Percentiles rank a stretch among this genome's conserved stretches.
Evolutionary conservation across 2,888 invertebrate genomes (phyloP).

Genomic region (Gastracanthus pulcherrimus): DNA sequence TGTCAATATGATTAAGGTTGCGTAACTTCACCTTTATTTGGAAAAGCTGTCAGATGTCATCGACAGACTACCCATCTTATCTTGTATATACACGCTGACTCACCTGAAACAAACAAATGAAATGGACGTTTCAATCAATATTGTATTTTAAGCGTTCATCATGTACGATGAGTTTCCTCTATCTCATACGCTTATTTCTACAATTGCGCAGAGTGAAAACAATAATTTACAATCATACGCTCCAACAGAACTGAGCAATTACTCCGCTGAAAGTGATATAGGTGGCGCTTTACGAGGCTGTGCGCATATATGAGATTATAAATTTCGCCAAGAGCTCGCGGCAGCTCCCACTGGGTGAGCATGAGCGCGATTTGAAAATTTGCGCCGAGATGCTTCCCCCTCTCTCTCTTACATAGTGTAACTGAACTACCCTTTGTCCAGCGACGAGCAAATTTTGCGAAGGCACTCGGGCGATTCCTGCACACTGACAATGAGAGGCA

Average conservation of each 20-base stretch:
- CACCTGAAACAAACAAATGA: conserved; percentile 19
- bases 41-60: neutral
- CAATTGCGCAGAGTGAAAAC: neutral
- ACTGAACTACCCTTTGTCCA: neutral
- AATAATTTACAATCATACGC: neutral
- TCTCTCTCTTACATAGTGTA: no score
- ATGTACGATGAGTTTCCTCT: no score
- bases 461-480: neutral
- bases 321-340: neutral
- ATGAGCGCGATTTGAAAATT: neutral
- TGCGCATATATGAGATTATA: neutral
- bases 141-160: neutral
- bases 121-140: neutral
- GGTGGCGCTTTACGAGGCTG: no score
- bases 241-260: neutral
- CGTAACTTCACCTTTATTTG: conserved; percentile 11
- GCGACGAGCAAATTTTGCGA: neutral
- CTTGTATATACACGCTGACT: neutral
- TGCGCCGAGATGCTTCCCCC: no score
- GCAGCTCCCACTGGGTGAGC: no score
- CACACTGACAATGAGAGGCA: neutral
- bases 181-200: neutral
- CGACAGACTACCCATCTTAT: neutral
- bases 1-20: neutral
- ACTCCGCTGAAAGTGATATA: no score